These are phyloP conservation scores for Oligia strigilis DNA, from an alignment of 2,888 invertebrate species.

Conservation along the genomic window DNA sequence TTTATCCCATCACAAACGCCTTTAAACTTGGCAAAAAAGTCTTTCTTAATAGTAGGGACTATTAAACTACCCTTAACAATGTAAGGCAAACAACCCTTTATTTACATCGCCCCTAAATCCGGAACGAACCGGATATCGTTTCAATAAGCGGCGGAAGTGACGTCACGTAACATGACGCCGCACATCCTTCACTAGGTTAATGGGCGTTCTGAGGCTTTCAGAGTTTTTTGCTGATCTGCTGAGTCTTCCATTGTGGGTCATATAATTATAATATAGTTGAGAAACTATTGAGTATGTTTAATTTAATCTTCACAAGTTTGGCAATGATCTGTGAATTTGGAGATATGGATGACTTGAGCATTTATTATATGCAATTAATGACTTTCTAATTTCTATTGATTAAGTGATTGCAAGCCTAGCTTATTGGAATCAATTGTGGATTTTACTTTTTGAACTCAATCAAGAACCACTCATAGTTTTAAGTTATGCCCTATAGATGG, in stretches of 20 bases:
- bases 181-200: conserved; percentile 74
- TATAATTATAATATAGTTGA: conserved; percentile 35
- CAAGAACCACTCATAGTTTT: neutral
- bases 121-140: conserved; percentile 76
- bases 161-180: conserved; percentile 70
- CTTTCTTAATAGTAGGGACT: conserved; percentile 37
- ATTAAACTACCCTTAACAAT: conserved; percentile 64
- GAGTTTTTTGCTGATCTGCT: conserved; percentile 46
- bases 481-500: neutral
- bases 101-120: conserved; percentile 71
- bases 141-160: conserved; percentile 72
- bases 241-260: conserved; percentile 26
- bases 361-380: neutral
- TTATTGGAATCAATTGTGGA: neutral
- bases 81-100: conserved; percentile 72
- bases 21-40: conserved; percentile 49
- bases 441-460: neutral
- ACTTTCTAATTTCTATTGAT: neutral
- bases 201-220: conserved; percentile 54
- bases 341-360: neutral
- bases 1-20: conserved; percentile 53
- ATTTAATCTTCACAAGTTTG: neutral
- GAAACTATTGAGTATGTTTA: conserved; percentile 14
- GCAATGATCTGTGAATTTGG: conserved; percentile 8
- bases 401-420: neutral